Base-by-base conservation (phyloP, 2,888 invertebrate genomes). In the Leucozona laternaria region DNA sequence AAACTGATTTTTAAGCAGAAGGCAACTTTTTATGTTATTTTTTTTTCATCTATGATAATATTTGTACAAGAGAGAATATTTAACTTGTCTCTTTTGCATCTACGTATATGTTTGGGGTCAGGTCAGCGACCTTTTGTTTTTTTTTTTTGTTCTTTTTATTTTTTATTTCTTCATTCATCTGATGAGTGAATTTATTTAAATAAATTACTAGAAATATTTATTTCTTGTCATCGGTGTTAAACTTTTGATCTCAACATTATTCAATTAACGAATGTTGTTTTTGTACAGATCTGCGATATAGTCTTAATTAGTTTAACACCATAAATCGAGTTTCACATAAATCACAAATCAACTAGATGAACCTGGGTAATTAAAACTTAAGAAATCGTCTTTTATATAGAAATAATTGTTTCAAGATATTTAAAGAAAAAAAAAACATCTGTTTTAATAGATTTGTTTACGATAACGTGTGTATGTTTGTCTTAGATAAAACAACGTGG, bases 161-260 rank as follows among this genome's bases (percentile, higher is more conserved):
- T 20, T 15, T 17, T 34, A 17, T 11, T 13, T 8, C 31, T 34
- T 58, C 17, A 17, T 34, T 34, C 17, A 17, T 34, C 11, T 34
- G 34, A 7, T 34, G 0, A 60, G 60, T 40, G 60, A 60, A 22
- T 60, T 40, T 7, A 40, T 60, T 60, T 60, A 22, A 60, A 60
- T 60, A 60, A 60, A 60, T 60, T 40, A 60, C 8, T 22, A 40
- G 15, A 40, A 60, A 60, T 60, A 15, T 58, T 58, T 22, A 22
- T 37, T 20, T 58, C 34, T 20, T 58, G 37, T 40, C 13, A 7
- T 40, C 15, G 22, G 37, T 40, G 1, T 60, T 37, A 60, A 60
- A 40, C 1, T 22, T 60, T 40, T 22, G 37, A 60, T 58, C 58
- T 34, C 3, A 11, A 58, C 37, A 20, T 37, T 40, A 57, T 31